These are phyloP conservation scores for Tetramorium alpestre DNA, from an alignment of 1,140 invertebrate species.

Conservation along the genomic window DNA sequence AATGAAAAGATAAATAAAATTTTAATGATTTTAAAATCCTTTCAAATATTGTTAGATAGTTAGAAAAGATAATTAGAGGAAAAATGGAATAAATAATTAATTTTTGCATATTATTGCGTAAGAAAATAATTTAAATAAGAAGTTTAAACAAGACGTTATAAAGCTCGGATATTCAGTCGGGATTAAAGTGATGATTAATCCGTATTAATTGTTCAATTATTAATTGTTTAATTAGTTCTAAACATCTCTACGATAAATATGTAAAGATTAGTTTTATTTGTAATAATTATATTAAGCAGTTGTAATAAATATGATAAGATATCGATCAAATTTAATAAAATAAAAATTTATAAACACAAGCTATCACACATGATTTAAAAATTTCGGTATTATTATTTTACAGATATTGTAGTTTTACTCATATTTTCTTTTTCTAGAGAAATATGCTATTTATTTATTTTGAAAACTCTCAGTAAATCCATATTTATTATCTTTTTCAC, in stretches of 20 bases:
- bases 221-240: no score
- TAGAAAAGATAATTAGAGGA: background rate
- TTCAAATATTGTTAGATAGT: background rate
- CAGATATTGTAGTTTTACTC: no score
- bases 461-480: background rate
- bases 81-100: background rate
- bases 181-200: background rate
- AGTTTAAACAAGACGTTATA: background rate
- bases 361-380: background rate
- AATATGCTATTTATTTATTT: background rate
- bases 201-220: background rate
- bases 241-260: background rate
- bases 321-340: background rate
- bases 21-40: background rate
- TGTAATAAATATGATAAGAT: background rate
- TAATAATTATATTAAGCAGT: background rate
- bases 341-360: background rate
- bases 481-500: background rate
- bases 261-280: slow-evolving; percentile 32
- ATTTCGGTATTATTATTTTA: no score
- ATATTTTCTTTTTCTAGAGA: no score
- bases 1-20: background rate
- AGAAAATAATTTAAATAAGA: background rate
- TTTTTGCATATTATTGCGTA: background rate
- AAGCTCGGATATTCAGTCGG: background rate